Evolutionary conservation across 2,113 vertebrate genomes (phyloP), one percentile per base, ranked within the genome.

Genomic region (Lampris incognitus): DNA sequence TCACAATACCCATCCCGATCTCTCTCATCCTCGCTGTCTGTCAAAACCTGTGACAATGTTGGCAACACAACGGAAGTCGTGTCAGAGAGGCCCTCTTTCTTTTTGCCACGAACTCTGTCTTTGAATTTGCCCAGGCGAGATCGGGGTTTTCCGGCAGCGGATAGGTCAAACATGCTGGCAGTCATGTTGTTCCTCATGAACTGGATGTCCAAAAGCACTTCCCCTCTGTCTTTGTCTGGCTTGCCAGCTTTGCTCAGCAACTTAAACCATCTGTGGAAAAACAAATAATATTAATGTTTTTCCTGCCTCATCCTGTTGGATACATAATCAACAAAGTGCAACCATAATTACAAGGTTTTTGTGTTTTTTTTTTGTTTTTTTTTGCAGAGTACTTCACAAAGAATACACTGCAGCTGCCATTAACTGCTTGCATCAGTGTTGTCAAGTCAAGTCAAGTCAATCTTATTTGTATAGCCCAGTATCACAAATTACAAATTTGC

Each of bases 161-260:
- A 98, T 40, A 99, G 94, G 50, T 99, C 98, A 0, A 98, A 98
- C 98, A 99, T 99, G 90, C 98, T 99, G 81, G 95, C 96, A 0
- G 97, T 98, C 97, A 99, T 94, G 91, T 96, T 97, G 95, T 96
- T 98, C 74, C 95, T 96, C 95, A 96, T 94, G 9, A 99, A 99
- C 85, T 97, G 96, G 90, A 99, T 94, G 64, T 99, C 96, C 44
- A 99, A 92, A 9, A 97, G 95, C 0, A 99, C 96, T 73, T 98
- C 96, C 3, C 98, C 98, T 41, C 98, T 85, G 63, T 97, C 96
- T 79, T 99, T 99, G 13, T 97, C 96, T 10, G 96, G 93, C 54
- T 98, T 99, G 0, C 97, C 97, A 0, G 93, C 91, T 59, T 98
- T 99, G 70, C 96, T 96, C 74, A 90, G 88, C 59, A 99, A 88